Percentiles rank a stretch among this genome's conserved stretches.
phyloP scores from a whole-genome alignment of 2,113 vertebrate species.

The Psephotus haematonotus region DNA sequence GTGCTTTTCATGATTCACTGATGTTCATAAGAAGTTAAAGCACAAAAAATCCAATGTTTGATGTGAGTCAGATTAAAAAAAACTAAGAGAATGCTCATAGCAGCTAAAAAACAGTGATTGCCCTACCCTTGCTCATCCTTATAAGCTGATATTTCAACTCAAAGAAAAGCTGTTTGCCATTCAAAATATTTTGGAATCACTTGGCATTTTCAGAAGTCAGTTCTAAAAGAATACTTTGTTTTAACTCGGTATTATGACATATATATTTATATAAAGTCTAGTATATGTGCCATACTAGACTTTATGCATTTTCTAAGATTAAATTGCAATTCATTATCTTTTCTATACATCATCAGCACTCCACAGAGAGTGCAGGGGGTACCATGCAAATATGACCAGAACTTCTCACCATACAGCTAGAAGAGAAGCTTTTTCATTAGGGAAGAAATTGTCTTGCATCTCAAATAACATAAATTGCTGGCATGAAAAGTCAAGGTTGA shows the following conservation, averaged over 20 bases:
- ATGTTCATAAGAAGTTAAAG: neutral
- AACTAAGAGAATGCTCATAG: neutral
- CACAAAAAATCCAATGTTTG: neutral
- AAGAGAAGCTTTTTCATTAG: neutral
- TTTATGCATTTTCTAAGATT: neutral
- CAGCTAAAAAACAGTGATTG: neutral
- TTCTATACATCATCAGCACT: neutral
- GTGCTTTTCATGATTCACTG: neutral
- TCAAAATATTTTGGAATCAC: neutral
- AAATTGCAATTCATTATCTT: neutral
- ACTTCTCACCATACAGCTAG: neutral
- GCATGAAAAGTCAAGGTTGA: neutral
- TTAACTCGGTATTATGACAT: neutral
- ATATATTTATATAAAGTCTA: neutral
- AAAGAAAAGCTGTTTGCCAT: neutral
- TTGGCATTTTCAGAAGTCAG: neutral
- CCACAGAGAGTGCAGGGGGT: neutral
- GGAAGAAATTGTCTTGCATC: neutral
- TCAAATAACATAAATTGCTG: neutral
- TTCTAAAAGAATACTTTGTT: neutral
- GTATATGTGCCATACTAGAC: neutral
- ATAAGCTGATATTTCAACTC: neutral
- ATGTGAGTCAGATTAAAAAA: neutral
- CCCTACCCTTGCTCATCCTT: neutral
- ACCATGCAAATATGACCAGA: neutral